These are phyloP conservation scores for Graptemys geographica DNA, from an alignment of 2,797 vertebrate genomes.

Conservation along the genomic window DNA sequence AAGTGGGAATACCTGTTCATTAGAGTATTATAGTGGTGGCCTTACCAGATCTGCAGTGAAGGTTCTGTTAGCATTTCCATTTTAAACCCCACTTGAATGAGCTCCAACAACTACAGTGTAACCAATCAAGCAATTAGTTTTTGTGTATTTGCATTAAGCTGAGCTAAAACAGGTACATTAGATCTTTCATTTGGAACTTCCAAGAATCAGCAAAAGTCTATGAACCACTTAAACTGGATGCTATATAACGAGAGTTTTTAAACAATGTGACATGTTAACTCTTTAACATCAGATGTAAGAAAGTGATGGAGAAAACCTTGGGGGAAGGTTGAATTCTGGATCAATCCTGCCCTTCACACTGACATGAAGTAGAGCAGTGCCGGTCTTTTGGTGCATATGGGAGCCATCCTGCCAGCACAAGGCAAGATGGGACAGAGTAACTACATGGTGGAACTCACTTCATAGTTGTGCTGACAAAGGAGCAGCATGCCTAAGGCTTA, in stretches of 20 bases:
- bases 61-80: slow-evolving; percentile 42
- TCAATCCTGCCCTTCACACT: neutral
- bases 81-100: slow-evolving; percentile 45
- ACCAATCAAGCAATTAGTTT: slow-evolving; percentile 21
- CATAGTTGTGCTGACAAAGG: neutral
- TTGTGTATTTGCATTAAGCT: slow-evolving; percentile 35
- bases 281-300: neutral
- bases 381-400: fast-evolving
- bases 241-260: neutral
- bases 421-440: neutral
- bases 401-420: neutral
- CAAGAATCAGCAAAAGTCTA: neutral
- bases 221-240: neutral
- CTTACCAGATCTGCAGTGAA: neutral
- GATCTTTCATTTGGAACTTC: slow-evolving; percentile 2
- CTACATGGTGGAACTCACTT: fast-evolving
- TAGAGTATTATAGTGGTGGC: neutral
- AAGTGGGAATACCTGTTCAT: neutral
- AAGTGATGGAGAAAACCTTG: neutral
- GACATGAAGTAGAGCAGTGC: neutral
- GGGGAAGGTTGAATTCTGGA: neutral
- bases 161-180: neutral
- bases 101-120: slow-evolving; percentile 29
- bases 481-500: neutral
- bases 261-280: neutral